Base-by-base conservation (phyloP, 92 coral and sea anemone genomes). In the Porites divaricata region DNA sequence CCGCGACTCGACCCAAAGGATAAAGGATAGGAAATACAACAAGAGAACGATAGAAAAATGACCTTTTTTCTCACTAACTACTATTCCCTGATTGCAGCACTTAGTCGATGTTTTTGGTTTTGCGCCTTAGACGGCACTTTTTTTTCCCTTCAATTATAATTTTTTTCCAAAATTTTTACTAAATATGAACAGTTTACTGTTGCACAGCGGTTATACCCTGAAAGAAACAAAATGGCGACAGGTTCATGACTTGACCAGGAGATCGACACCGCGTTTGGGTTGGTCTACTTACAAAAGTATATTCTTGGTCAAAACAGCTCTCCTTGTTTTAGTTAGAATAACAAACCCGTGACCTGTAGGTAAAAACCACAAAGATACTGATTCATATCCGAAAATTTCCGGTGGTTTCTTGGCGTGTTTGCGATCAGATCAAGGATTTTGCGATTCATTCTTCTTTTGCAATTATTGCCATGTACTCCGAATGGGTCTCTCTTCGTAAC, bases 391-490 rank as follows among this genome's bases (percentile, higher is more conserved):
- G 16, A 53, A 14, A 45, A 7, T 15, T 26, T 12, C 41, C 1
- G 14, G 51, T 16, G 53, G 23, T 11, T 10, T 56, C 24, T 6
- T 2, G 13, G 35, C 9, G 9, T 56, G 16, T 13, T 54, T 28
- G 69, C 53, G 28, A 58, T 76, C 67, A 76, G 50, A 76, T 35
- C 45, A 35, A 35, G 45, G 45, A 35, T 5, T 35, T 35, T 35
- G 45, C 45, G 45, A 5, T 75, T 61, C 51, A 28, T 66, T 81
- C 49, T 9, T 26, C 4, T 35, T 7, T 20, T 26, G 45, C 73
- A 83, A 73, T 28, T n/a, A 22, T 61, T 68, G 72, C 72, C 67
- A 96, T 96, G 99, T 96, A 96, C 78, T 96, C 99, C 1, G 99
- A 26, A 1, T 1, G 28, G 28, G 1, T 26, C 1, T 26, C 28